Evolutionary conservation across 2,888 invertebrate genomes (phyloP).

Genomic region (Mimachlamys varia): DNA sequence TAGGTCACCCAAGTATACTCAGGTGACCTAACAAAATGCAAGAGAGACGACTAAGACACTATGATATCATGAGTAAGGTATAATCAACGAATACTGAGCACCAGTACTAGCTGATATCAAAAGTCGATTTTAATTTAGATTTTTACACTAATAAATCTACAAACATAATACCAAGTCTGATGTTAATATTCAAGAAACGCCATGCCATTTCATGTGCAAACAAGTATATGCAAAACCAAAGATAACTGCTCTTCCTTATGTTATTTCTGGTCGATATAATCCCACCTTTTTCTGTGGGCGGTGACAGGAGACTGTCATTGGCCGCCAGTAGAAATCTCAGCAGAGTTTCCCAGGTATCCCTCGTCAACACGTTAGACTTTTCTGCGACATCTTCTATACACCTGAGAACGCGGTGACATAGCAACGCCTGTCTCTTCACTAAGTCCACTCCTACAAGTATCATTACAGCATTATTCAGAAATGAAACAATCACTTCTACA

Average conservation of each 20-base stretch:
- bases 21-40: too few species aligned
- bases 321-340: conserved; percentile 93
- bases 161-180: neutral
- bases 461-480: too few species aligned
- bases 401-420: conserved; percentile 79
- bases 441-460: conserved; percentile 86
- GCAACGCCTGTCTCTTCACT: conserved; percentile 91
- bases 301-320: conserved; percentile 94
- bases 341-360: conserved; percentile 95
- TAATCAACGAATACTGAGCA: too few species aligned
- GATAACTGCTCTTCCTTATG: neutral
- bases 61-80: too few species aligned
- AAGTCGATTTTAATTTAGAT: neutral
- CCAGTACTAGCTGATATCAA: too few species aligned
- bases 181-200: conserved; percentile 12
- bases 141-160: neutral
- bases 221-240: neutral
- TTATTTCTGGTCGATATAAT: neutral
- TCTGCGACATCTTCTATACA: conserved; percentile 86
- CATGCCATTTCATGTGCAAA: conserved; percentile 29
- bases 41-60: too few species aligned
- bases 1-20: too few species aligned
- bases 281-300: conserved; percentile 91
- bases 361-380: conserved; percentile 89
- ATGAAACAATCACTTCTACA: too few species aligned